A percentile compares a stretch with the other conserved stretches of the same genome.
phyloP scores from a whole-genome alignment of 2,797 vertebrate genomes.

The Micrastur ruficollis region DNA sequence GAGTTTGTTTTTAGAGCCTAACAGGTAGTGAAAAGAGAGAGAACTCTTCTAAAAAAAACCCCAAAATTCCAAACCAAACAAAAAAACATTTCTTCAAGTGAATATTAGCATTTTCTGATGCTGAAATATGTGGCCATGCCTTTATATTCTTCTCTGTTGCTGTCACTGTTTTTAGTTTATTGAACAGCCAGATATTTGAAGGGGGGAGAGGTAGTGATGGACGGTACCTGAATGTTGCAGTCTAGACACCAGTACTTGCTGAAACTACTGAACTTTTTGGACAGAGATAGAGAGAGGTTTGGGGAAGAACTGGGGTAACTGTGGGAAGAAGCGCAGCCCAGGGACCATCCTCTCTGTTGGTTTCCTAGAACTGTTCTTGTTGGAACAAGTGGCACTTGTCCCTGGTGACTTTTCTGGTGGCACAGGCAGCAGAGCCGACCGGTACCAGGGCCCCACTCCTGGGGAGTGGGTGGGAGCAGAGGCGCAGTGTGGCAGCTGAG shows the following conservation, averaged over 20 bases:
- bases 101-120: background rate
- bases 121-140: background rate
- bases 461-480: background rate
- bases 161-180: background rate
- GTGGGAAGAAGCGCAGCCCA: background rate
- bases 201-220: background rate
- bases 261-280: background rate
- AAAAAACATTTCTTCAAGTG: background rate
- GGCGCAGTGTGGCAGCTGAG: background rate
- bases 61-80: background rate
- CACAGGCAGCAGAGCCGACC: background rate
- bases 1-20: background rate
- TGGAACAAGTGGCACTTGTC: background rate
- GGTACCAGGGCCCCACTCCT: fast-evolving
- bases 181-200: background rate
- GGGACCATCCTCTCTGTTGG: background rate
- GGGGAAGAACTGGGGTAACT: background rate
- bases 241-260: background rate
- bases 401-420: background rate
- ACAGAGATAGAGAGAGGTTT: background rate
- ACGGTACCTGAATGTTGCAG: background rate
- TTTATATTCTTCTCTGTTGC: background rate
- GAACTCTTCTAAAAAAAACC: background rate
- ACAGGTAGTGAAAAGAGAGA: background rate
- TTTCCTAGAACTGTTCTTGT: background rate